A percentile compares a stretch with the other conserved stretches of the same genome.
phyloP scores from a whole-genome alignment of 1,140 invertebrate species.

The Drosophila kanapiae region DNA sequence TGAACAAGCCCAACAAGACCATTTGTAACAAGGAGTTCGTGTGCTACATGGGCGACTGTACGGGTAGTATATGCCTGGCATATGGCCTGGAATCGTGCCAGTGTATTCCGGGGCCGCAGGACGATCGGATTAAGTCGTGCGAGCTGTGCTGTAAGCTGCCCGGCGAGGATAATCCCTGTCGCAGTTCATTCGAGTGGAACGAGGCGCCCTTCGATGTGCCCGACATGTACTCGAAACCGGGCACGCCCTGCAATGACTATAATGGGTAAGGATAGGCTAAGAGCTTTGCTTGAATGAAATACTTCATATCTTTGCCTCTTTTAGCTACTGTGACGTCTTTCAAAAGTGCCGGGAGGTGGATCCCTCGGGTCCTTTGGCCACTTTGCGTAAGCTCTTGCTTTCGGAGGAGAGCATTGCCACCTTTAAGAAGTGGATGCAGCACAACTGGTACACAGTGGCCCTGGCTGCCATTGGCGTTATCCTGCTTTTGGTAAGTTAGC shows the following conservation, averaged over 20 bases:
- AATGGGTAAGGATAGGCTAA: constrained; percentile 88
- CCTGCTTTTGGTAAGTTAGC: constrained; percentile 91
- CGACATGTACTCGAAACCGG: constrained; percentile 96
- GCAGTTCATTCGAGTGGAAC: constrained; percentile 97
- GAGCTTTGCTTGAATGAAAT: neutral
- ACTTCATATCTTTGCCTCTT: neutral
- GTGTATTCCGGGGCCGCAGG: constrained; percentile 91
- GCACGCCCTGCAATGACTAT: constrained; percentile 98
- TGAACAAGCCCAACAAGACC: constrained; percentile 97
- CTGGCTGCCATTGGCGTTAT: constrained; percentile 91
- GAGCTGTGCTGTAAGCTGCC: constrained; percentile 95
- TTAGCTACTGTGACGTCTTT: constrained; percentile 98
- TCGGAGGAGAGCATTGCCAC: constrained; percentile 95
- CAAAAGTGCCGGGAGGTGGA: constrained; percentile 98
- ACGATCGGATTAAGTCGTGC: constrained; percentile 93
- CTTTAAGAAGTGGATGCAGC: constrained; percentile 93
- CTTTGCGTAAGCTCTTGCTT: constrained; percentile 93
- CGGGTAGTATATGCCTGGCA: constrained; percentile 95
- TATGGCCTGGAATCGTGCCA: constrained; percentile 99
- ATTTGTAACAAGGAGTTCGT: constrained; percentile 97
- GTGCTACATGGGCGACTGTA: constrained; percentile 98
- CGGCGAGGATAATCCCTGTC: constrained; percentile 92
- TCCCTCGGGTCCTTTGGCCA: constrained; percentile 97
- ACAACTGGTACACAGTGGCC: constrained; percentile 94
- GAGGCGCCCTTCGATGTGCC: constrained; percentile 94